A percentile compares a stretch with the other conserved stretches of the same genome.
Evolutionary conservation across 2,113 vertebrate genomes (phyloP).

Genomic region (Dicrurus megarhynchus): DNA sequence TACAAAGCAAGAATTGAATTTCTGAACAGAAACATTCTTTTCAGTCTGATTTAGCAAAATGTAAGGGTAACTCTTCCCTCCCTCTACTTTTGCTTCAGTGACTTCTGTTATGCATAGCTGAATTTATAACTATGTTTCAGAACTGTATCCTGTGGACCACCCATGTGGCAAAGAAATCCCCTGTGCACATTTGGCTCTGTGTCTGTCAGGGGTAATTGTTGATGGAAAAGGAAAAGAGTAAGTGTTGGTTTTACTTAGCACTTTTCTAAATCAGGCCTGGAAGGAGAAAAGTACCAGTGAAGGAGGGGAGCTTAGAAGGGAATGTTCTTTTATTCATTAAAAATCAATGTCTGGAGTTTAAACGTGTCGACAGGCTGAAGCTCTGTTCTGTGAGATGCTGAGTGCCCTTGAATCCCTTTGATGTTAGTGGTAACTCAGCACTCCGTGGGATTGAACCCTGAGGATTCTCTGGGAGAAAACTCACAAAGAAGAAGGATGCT

Average conservation of each 20-base stretch:
- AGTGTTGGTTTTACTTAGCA: background rate
- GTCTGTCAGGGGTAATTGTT: constrained; percentile 1
- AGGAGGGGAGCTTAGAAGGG: background rate
- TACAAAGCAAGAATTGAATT: background rate
- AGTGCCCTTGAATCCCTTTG: background rate
- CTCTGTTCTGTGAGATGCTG: background rate
- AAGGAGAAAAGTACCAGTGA: background rate
- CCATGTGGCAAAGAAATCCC: background rate
- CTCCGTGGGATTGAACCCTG: background rate
- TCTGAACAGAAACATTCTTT: background rate
- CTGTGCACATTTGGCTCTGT: background rate
- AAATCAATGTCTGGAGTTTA: constrained; percentile 37
- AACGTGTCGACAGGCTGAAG: background rate
- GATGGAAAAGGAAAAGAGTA: background rate
- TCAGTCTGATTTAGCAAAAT: background rate
- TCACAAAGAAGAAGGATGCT: background rate
- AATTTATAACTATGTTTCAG: background rate
- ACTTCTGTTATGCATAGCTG: background rate
- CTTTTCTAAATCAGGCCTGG: constrained; percentile 23
- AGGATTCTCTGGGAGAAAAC: background rate
- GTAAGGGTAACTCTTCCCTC: background rate
- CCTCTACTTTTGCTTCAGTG: background rate
- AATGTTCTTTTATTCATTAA: constrained; percentile 52
- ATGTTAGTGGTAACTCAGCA: background rate
- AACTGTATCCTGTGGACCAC: background rate